These are phyloP conservation scores for Synergus umbraculus DNA, from an alignment of 2,888 invertebrate genomes.

Conservation along the genomic window DNA sequence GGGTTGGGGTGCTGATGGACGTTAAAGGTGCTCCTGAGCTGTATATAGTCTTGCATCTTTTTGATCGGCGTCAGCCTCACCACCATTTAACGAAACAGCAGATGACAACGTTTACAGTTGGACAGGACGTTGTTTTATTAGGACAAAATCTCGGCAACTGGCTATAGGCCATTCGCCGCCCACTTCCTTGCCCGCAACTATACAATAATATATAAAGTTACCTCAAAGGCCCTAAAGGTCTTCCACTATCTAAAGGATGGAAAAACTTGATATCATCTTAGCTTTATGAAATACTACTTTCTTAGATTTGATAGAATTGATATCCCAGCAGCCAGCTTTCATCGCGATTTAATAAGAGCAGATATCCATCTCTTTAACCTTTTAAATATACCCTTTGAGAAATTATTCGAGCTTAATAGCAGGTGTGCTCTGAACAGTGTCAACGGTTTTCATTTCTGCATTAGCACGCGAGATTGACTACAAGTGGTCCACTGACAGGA, in stretches of 20 bases:
- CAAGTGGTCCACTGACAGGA: conserved; percentile 8
- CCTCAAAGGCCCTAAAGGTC: conserved; percentile 12
- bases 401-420: not conserved
- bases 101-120: not conserved
- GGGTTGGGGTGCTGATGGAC: conserved; percentile 64
- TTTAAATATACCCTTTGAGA: not conserved
- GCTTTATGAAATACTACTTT: no score
- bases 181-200: not conserved
- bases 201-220: not conserved
- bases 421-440: not conserved
- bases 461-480: not conserved
- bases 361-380: no score
- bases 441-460: not conserved
- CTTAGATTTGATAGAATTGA: no score
- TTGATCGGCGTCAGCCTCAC: conserved; percentile 26
- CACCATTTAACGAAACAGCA: conserved; percentile 6
- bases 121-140: conserved; percentile 4
- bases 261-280: no score
- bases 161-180: conserved; percentile 14
- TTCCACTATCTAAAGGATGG: not conserved
- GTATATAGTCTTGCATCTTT: not conserved
- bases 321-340: no score
- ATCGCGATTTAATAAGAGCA: no score
- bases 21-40: conserved; percentile 52
- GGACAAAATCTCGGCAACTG: not conserved